Evolutionary conservation across 2,888 invertebrate species (phyloP), one percentile per base, ranked within the genome.

Genomic region (Ferrisia virgata): DNA sequence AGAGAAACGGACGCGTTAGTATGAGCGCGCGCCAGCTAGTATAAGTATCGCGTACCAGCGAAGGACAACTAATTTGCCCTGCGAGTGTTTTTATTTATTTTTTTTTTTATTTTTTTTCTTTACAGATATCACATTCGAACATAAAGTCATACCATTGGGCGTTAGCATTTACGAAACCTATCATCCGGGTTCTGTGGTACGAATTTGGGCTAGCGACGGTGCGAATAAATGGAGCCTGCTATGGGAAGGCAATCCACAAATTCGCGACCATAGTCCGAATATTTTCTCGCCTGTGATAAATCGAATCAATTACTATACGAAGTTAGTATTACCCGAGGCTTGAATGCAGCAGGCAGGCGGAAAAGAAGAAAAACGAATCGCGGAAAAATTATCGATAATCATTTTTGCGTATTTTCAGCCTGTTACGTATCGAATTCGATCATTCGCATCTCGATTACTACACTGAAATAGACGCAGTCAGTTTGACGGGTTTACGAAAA

Each of bases 381-480:
- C n/a, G n/a, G n/a, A n/a, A n/a, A n/a, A n/a, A n/a, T n/a, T n/a
- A n/a, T n/a, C 36, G 4, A 36, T 13, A 18, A 15, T 15, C 9
- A 47, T 5, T 4, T 6, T 8, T n/a, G 25, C 36, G 6, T n/a
- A 13, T 1, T 76, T 13, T n/a, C 31, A 95, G 95, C 88, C 91
- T 93, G 85, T 89, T 97, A 86, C 92, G 96, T 86, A 89, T 97
- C 86, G 97, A 97, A 89, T 94, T 97, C 87, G 94, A 96, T 89
- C 96, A 96, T 88, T 92, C 91, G 85, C 89, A 92, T 83, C 90
- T 96, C 82, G 92, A 94, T 64, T 96, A 97, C 88, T 96, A 96
- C 88, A 95, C 95, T 15, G 95, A 96, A 88, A 89, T 97, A 82
- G 97, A 97, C 90, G 96, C 95, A 18, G 93, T 97, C 1, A 89